phyloP scores from a whole-genome alignment of 1,140 invertebrate species.

The Colletes latitarsis region DNA sequence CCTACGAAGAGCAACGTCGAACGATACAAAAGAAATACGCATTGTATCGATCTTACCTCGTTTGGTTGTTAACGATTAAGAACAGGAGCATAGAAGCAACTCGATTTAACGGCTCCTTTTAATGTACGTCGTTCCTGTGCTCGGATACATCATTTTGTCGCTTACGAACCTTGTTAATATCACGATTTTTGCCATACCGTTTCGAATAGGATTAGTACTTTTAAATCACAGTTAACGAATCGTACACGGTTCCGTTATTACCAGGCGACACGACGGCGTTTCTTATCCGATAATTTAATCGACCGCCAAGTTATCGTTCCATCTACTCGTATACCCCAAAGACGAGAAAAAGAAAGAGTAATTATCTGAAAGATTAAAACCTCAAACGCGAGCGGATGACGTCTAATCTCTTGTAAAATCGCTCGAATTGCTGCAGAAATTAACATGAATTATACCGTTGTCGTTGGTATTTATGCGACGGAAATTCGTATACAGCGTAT shows the following conservation, averaged over 20 bases:
- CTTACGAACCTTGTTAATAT: too few relatives aligned
- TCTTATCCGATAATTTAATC: slow-evolving; percentile 23
- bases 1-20: too few relatives aligned
- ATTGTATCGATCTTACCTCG: too few relatives aligned
- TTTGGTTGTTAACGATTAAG: too few relatives aligned
- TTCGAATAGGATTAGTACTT: background rate
- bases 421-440: background rate
- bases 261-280: background rate
- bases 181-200: too few relatives aligned
- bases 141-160: too few relatives aligned
- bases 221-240: background rate
- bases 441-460: background rate
- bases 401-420: background rate
- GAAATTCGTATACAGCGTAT: background rate
- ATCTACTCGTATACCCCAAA: too few relatives aligned
- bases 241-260: background rate
- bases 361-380: slow-evolving; percentile 4
- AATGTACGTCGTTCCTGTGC: too few relatives aligned
- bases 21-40: background rate
- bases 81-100: too few relatives aligned
- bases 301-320: background rate
- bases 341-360: background rate
- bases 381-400: background rate
- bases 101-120: too few relatives aligned
- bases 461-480: background rate